Base-by-base conservation (phyloP, 2,113 vertebrate species). In the Charadrius vociferus region DNA sequence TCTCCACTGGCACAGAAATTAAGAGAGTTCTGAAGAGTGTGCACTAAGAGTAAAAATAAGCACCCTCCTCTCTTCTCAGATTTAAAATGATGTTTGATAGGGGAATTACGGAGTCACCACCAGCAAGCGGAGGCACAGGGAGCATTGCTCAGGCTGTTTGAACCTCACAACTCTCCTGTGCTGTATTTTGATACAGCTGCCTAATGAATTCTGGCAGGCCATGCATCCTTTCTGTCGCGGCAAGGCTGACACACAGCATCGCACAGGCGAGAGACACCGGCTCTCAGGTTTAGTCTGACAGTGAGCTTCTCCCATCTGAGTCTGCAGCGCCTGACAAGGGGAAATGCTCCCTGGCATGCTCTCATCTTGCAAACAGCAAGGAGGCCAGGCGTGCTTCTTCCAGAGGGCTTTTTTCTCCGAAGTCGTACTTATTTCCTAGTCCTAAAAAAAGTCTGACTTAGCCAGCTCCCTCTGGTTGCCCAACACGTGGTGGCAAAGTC, bases 211-310 rank as follows among this genome's bases (percentile, higher is more conserved):
- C n/a, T 32, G 62, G 62, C 67, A 86, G 56, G 67, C 61, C 9
- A 3, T 4, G 21, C 3, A 3, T 29, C 63, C 53, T 79, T 52
- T 32, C 32, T 2, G 0, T 22, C 24, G 22, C 4, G 2, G 61
- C 0, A 1, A 71, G 37, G 81, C 29, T 77, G 66, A 59, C 9
- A 55, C 75, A 62, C 16, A 49, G 70, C 58, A 43, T 41, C 8
- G 0, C 24, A 8, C 0, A 1, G 30, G 65, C 7, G 3, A 58
- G 67, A 67, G 47, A 26, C 55, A 53, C 32, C 2, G 7, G 39
- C 10, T 77, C 45, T 39, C 3, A 0, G 29, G 43, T 65, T 95
- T 49, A 59, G 15, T 24, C 49, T 5, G 0, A 4, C 0, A 1
- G 15, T 0, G 7, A 80, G 17, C 10, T 78, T 68, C 65, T 81